Base-by-base conservation (phyloP, 1,140 invertebrate species). In the Zaprionus nigranus region DNA sequence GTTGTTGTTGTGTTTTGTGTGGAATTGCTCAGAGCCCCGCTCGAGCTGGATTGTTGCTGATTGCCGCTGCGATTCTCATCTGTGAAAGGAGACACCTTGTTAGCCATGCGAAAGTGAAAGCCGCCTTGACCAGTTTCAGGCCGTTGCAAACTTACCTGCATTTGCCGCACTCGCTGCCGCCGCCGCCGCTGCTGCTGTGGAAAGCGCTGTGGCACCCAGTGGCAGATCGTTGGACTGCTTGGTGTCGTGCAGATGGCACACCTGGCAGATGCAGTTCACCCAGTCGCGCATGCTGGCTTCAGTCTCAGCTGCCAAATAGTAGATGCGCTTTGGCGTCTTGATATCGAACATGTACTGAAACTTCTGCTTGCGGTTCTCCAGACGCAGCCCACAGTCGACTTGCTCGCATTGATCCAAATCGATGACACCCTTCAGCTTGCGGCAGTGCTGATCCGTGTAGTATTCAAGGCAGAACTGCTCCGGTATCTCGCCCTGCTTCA, bases 401-500 rank as follows among this genome's bases (percentile, higher is more conserved):
- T 99, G 97, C 94, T 98, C 97, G 93, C 98, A 99, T 91, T 98
- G 96, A 94, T 98, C 97, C 78, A 99, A 94, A 94, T 99, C 97
- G 72, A 99, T 98, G 73, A 95, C 95, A 73, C 98, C 98, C 93
- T 99, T 99, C 60, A 97, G 93, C 91, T 97, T 97, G 78, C 96
- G 95, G 90, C 97, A 96, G 80, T 96, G 95, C 86, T 96, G 95
- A 92, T 99, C 98, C 12, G 96, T 96, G 93, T 97, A 99, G 93
- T 99, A 99, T 91, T 98, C 97, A 67, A 99, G 94, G 90, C 97
- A 96, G 94, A 97, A 99, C 93, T 98, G 97, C 62, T 97, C 97
- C 60, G 98, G 98, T 78, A 98, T 95, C 90, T 98, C 97, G 72
- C 97, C 97, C 90, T 98, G 97, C 78, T 97, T 95, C 67, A 99